These are phyloP conservation scores for Notarius lentiginosus DNA, from an alignment of 2,113 vertebrate species.

Conservation along the genomic window DNA sequence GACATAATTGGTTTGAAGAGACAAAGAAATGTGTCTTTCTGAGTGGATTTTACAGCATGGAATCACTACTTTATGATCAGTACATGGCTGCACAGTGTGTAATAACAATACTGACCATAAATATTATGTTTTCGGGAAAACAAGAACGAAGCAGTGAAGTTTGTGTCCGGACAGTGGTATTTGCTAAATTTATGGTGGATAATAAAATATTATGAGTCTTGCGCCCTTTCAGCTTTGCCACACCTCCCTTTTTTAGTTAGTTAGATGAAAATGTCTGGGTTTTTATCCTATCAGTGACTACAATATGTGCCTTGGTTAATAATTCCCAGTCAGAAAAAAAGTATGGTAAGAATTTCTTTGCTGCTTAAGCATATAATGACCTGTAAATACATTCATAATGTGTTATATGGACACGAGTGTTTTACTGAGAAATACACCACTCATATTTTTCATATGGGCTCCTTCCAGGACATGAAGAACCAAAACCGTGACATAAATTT, in stretches of 20 bases:
- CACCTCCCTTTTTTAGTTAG: background rate
- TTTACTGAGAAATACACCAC: too few species aligned
- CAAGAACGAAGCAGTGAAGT: background rate
- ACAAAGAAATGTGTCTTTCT: background rate
- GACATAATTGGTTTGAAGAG: background rate
- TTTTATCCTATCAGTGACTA: background rate
- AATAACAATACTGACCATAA: background rate
- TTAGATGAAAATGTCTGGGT: background rate
- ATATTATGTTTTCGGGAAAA: background rate
- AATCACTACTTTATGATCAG: background rate
- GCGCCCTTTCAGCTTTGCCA: background rate
- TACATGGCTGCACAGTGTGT: background rate
- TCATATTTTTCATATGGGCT: too few species aligned
- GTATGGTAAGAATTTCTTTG: too few species aligned
- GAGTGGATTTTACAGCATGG: background rate
- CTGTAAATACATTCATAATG: too few species aligned
- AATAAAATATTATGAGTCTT: background rate
- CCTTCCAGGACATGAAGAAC: too few species aligned
- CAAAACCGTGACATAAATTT: too few species aligned
- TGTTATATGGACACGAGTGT: too few species aligned
- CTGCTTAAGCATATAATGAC: too few species aligned
- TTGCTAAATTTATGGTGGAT: slow-evolving; percentile 12
- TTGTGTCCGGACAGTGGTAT: background rate
- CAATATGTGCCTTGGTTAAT: background rate
- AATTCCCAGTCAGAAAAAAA: background rate